Evolutionary conservation across 2,888 invertebrate genomes (phyloP), one percentile per base, ranked within the genome.

Genomic region (Himalopsyche kuldschensis): DNA sequence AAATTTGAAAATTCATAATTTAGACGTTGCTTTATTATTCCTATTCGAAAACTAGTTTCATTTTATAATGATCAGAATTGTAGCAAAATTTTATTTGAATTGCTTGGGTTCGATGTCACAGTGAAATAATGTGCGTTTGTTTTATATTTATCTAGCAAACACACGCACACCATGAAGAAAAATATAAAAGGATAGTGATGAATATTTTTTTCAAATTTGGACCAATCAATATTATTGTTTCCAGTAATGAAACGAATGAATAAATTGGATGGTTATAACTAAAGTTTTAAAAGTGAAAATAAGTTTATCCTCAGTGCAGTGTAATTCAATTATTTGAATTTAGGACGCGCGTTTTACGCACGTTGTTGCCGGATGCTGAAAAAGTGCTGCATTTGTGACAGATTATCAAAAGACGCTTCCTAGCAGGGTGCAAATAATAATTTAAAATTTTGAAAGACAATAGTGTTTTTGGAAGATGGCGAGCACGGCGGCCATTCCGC

Each of bases 381-480:
- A 69, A 69, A 69, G 27, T 69, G 69, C 27, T 69, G 69, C 32
- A 76, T 32, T 76, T 32, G 76, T 32, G 41, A 31, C n/a, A 24
- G n/a, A 35, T 32, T 76, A 35, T 76, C 32, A 76, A 76, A 27
- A 69, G 69, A 69, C 69, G 69, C 69, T 55, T 69, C 24, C 30
- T 69, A 11, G 24, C 69, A 27, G 69, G 27, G 69, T 69, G 69
- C 24, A 8, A 69, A 27, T 69, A 27, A 69, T 27, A 69, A 27
- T 69, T 69, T 69, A 69, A 69, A 69, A 69, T 69, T 69, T 4
- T 69, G 11, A 69, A 69, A 77, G 77, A 77, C 35, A 47, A 79
- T 47, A 27, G 47, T 48, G 47, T 27, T 47, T 46, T 48, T 69
- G 24, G 79, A 89, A 89, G 86, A 92, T 92, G 92, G 91, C 92